Percentiles rank a stretch among this genome's conserved stretches.
These are phyloP conservation scores for Cyphomyrmex costatus DNA, from an alignment of 1,140 invertebrate genomes.

Conservation along the genomic window DNA sequence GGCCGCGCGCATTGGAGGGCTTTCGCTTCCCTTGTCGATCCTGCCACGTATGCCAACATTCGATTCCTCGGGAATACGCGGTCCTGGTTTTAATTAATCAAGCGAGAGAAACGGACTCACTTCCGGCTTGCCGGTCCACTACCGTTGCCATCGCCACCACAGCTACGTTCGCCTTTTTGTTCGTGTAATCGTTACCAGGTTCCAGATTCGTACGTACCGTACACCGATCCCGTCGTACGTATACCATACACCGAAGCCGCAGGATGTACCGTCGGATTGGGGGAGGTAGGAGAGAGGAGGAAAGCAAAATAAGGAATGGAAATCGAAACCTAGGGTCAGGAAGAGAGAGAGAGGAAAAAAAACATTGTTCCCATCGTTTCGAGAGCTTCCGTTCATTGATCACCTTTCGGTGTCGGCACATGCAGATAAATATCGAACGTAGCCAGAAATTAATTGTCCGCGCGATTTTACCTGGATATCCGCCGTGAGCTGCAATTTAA, in stretches of 20 bases:
- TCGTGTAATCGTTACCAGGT: slow-evolving; percentile 58
- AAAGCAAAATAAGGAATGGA: slow-evolving; percentile 64
- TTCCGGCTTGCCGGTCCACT: slow-evolving; percentile 19
- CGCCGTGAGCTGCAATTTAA: slow-evolving; percentile 53
- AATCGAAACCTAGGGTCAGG: slow-evolving; percentile 49
- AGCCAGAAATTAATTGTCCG: slow-evolving; percentile 47
- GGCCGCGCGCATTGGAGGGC: slow-evolving; percentile 47
- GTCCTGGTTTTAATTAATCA: slow-evolving; percentile 79
- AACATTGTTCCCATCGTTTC: neutral
- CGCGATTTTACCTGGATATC: slow-evolving; percentile 46
- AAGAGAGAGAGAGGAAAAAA: slow-evolving; percentile 23
- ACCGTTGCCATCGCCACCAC: neutral
- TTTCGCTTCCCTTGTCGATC: slow-evolving; percentile 42
- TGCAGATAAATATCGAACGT: slow-evolving; percentile 55
- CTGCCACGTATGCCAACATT: slow-evolving; percentile 71
- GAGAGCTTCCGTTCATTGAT: slow-evolving; percentile 37
- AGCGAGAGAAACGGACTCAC: slow-evolving; percentile 59
- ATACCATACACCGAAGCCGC: slow-evolving; percentile 21
- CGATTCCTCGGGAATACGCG: slow-evolving; percentile 73
- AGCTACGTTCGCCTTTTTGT: slow-evolving; percentile 39
- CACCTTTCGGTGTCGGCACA: slow-evolving; percentile 10
- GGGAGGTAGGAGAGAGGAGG: neutral
- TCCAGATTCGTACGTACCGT: slow-evolving; percentile 4
- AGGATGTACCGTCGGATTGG: slow-evolving; percentile 10
- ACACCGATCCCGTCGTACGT: neutral